Conservation (phyloP, 2,888 invertebrate genomes). For the Biston betularia region DNA sequence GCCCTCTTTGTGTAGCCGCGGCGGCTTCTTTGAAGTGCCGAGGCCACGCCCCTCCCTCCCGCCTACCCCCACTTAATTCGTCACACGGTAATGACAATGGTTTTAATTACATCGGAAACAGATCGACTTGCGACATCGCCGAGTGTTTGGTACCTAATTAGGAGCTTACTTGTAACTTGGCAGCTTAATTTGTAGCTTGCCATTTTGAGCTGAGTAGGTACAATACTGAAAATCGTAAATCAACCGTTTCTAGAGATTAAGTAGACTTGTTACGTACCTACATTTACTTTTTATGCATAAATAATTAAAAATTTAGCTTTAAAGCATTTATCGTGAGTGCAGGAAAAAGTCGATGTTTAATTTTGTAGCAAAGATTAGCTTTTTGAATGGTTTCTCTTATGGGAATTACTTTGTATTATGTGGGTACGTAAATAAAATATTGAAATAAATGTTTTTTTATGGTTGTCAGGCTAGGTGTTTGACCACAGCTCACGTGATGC, state of each 20-base stretch:
- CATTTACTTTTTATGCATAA: not conserved
- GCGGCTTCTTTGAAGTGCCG: constrained; percentile 77
- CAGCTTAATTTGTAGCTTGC: constrained; percentile 25
- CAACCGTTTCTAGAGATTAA: too few relatives aligned
- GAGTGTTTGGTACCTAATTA: constrained; percentile 40
- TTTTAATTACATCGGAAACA: constrained; percentile 79
- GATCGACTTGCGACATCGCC: constrained; percentile 55
- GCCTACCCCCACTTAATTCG: constrained; percentile 74
- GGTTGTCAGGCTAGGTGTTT: too few relatives aligned
- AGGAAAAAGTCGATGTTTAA: too few relatives aligned
- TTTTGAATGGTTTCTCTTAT: too few relatives aligned
- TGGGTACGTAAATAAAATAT: too few relatives aligned
- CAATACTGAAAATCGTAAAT: not conserved
- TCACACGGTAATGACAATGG: constrained; percentile 83
- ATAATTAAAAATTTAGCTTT: not conserved
- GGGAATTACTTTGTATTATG: too few relatives aligned
- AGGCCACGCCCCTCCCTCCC: constrained; percentile 73
- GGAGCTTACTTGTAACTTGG: constrained; percentile 23
- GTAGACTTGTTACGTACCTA: not conserved
- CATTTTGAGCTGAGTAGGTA: not conserved
- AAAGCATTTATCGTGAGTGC: too few relatives aligned
- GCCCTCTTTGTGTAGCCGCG: constrained; percentile 71
- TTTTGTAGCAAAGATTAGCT: too few relatives aligned
- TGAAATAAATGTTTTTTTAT: too few relatives aligned
- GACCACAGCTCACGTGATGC: too few relatives aligned